Conservation (phyloP, 2,888 invertebrate species). For the Lamproptera curius region DNA sequence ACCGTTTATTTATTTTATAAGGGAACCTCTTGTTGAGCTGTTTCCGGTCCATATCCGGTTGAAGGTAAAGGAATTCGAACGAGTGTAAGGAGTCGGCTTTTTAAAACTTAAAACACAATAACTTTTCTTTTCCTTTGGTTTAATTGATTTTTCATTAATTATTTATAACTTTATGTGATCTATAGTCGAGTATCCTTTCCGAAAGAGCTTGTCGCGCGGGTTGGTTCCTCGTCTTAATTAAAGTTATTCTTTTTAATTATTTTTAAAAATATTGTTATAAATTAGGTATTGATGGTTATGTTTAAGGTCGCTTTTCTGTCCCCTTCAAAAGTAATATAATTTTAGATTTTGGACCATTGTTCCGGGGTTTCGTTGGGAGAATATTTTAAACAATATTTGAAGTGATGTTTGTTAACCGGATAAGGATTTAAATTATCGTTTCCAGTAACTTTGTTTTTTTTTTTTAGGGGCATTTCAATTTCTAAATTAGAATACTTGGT, state of each 20-base stretch:
- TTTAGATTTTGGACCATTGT: too few relatives aligned
- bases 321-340: too few relatives aligned
- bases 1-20: conserved; percentile 13
- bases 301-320: conserved; percentile 18
- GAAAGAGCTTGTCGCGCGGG: conserved; percentile 17
- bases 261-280: background rate
- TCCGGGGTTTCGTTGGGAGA: too few relatives aligned
- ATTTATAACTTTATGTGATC: background rate
- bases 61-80: background rate
- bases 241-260: too few relatives aligned
- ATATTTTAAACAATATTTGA: too few relatives aligned
- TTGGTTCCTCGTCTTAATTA: too few relatives aligned
- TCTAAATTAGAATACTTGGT: conserved; percentile 18
- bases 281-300: background rate
- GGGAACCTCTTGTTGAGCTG: conserved; percentile 20
- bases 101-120: conserved; percentile 3
- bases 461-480: conserved; percentile 36
- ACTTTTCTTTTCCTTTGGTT: background rate
- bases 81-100: too few relatives aligned
- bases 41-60: conserved; percentile 17
- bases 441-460: conserved; percentile 21
- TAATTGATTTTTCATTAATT: conserved; percentile 9
- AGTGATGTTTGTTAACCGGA: conserved; percentile 19
- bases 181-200: conserved; percentile 4
- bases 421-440: background rate